Base-by-base conservation (phyloP, 2,888 invertebrate species). In the Melanotus villosus region DNA sequence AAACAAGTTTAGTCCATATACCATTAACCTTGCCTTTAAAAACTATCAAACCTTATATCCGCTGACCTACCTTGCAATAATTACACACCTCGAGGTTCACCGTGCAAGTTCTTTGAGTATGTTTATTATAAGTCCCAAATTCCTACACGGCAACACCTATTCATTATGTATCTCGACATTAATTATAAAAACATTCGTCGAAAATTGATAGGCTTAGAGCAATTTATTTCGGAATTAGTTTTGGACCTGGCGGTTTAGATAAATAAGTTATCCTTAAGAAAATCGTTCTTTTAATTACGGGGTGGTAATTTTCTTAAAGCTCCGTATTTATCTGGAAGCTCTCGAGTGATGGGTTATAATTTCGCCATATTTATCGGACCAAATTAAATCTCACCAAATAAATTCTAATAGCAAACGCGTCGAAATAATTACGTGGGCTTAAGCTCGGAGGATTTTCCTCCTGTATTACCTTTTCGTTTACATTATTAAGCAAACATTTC, bases 41-140 rank as follows among this genome's bases (percentile, higher is more conserved):
- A 38, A 50, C 19, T 10, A 60, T 66, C 72, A 70, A 72, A 70
- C 59, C 68, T 72, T 66, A 56, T 41, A 66, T 70, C 72, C 70
- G 54, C 66, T 70, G 72, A 72, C 72, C 72, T 70, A 72, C 70
- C 72, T 72, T 63, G 70, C 66, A 66, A 59, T 69, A 71, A 71
- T 72, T 72, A 70, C 63, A 72, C 66, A 56, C 65, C 50, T 72
- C 68, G 36, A 56, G 64, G 62, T 58, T 36, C 52, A 58, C 30
- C 63, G 45, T 50, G 56, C 30, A 58, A 30, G 41, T 54, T 60
- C 62, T 56, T n/a, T 64, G 32, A 38, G 45, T 41, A 59, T 63
- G 56, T 60, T 68, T 71, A 63, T 56, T 58, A 63, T 68, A 64
- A 34, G 59, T 36, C 30, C 66, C 18, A 56, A 63, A 68, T 56